Base-by-base conservation (phyloP, 2,797 vertebrate species). In the Galago senegalensis region DNA sequence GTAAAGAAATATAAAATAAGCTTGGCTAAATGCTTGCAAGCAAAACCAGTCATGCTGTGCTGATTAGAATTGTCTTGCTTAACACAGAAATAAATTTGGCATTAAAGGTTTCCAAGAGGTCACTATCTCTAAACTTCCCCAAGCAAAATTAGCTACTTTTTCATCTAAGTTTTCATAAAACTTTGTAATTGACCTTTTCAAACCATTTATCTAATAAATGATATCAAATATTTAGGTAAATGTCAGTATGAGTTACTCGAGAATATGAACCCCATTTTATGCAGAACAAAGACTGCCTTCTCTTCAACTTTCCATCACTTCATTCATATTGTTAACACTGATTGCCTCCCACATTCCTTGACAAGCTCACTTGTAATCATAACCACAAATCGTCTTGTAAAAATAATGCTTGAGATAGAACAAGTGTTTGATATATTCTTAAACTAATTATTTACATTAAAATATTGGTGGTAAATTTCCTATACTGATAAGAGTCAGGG, bases 351-450 rank as follows among this genome's bases (percentile, higher is more conserved):
- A 31, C 17, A 65, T 79, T 67, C 8, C 82, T 87, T 69, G 25
- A 82, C n/a, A 10, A 73, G 49, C 20, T 82, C 27, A 67, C 16
- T 82, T 3, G 83, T 76, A 77, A 63, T 58, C 13, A 81, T 46
- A 8, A 16, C 46, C 9, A 70, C 7, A 17, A 25, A 72, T 69
- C 49, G 16, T 91, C 76, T 82, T 80, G 65, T 83, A 61, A 82
- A 27, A 92, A 92, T 70, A 83, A 76, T 92, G 27, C 53, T 69
- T 92, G 61, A 77, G 27, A n/a, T n/a, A 53, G 27, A 83, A n/a
- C 25, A 76, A 49, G 14, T 21, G 61, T 53, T 76, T 56, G 37
- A 21, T 87, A n/a, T 61, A 40, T 88, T 83, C 88, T 16, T 70
- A n/a, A 87, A 89, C 60, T 75, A 84, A 77, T 77, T 69, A 76